These are phyloP conservation scores for Pomatostomus ruficeps DNA, from an alignment of 2,113 vertebrate genomes.

Conservation along the genomic window DNA sequence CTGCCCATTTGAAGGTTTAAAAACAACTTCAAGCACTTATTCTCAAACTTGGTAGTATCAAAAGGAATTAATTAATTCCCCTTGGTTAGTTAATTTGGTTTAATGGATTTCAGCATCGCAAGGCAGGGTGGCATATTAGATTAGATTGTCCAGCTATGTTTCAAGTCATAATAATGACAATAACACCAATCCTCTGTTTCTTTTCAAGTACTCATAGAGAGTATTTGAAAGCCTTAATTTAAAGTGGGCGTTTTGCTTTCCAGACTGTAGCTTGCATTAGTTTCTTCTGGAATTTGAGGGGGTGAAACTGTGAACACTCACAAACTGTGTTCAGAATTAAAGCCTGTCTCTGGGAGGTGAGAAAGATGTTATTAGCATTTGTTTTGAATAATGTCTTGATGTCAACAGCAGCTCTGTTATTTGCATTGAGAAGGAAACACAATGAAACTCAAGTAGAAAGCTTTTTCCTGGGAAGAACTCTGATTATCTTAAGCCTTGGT, in stretches of 20 bases:
- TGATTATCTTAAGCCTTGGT: neutral
- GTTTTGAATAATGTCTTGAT: neutral
- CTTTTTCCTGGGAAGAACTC: neutral
- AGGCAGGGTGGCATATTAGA: neutral
- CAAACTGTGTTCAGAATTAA: neutral
- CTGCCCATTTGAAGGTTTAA: neutral
- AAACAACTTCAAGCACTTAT: neutral
- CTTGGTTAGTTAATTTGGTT: constrained; percentile 21
- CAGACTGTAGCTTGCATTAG: neutral
- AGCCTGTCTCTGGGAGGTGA: neutral
- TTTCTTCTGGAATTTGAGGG: neutral
- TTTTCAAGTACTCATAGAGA: neutral
- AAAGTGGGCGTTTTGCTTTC: neutral
- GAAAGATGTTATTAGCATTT: neutral
- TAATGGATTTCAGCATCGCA: neutral
- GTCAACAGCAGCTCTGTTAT: neutral
- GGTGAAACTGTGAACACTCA: neutral
- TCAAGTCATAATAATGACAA: neutral
- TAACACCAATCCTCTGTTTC: neutral
- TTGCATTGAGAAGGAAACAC: neutral
- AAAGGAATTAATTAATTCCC: constrained; percentile 28
- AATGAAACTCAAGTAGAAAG: neutral
- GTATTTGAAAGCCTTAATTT: neutral
- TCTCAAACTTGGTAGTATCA: neutral
- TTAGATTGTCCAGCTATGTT: neutral